Evolutionary conservation across 2,113 vertebrate species (phyloP).

Genomic region (Steatornis caripensis): DNA sequence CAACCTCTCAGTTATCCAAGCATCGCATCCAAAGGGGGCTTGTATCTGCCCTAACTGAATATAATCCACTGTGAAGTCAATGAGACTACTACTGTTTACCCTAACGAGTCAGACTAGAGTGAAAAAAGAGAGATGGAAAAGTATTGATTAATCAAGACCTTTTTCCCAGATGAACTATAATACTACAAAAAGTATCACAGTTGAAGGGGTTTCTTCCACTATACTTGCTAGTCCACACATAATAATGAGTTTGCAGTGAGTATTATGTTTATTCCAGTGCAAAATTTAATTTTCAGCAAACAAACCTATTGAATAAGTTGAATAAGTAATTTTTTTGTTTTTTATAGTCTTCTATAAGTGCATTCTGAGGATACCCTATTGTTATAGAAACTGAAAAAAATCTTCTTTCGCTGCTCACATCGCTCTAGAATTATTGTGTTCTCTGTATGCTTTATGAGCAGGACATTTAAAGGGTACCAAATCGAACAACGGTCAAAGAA

Average conservation of each 20-base stretch:
- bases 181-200: neutral
- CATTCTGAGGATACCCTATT: neutral
- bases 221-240: neutral
- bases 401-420: neutral
- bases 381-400: neutral
- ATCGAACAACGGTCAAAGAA: neutral
- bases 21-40: rapidly evolving
- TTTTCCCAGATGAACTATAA: neutral
- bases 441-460: neutral
- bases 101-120: neutral
- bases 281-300: conserved; percentile 46
- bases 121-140: neutral
- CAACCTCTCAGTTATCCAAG: neutral
- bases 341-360: neutral
- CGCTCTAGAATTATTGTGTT: neutral
- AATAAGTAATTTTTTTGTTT: conserved; percentile 22
- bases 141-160: neutral
- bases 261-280: neutral
- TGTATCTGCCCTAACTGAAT: neutral
- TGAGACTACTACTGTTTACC: neutral
- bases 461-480: neutral
- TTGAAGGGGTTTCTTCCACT: neutral
- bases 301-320: conserved; percentile 1
- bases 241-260: neutral
- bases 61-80: neutral